Base-by-base conservation (phyloP, 2,797 vertebrate species). In the Denticeps clupeoides region DNA sequence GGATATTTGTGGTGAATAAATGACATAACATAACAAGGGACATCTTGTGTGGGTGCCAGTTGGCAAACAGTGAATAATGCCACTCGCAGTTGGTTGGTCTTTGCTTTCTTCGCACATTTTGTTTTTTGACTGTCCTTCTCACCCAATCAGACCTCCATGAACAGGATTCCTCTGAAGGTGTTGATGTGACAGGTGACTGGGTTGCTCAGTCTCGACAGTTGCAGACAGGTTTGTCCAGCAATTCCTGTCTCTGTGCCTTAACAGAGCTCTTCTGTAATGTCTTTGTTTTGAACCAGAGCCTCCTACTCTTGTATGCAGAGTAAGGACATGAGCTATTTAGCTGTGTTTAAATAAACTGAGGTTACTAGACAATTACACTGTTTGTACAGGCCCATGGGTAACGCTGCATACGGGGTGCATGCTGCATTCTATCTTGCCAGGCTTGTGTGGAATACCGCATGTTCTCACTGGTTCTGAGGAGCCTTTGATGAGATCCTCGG, bases 401-500 rank as follows among this genome's bases (percentile, higher is more conserved):
- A 19, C 35, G 38, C 38, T 35, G 38, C 18, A 4, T 16, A 19
- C 19, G 9, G 4, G 4, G 9, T 5, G 35, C 16, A 33, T 10
- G 21, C 19, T 21, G 38, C 4, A 38, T 18, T 38, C 38, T 21
- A 35, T 38, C 18, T 38, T 38, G 35, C 45, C 59, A 63, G 53
- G 13, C 32, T 5, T 6, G 5, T 51, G 52, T 53, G 59, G 54
- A 64, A 68, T 63, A 51, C 42, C 37, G 40, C 50, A 55, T 11
- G n/a, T 23, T 12, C 41, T 8, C 47, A 48, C 33, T 32, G 45
- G 12, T 15, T 47, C 49, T 10, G 41, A 73, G 54, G 69, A 72
- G 58, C 65, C 65, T 32, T 62, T 62, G 11, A 65, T 61, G 5
- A 24, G 56, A 47, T 72, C 66, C 1, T 72, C 76, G 76, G 70